A percentile compares a stretch with the other conserved stretches of the same genome.
Evolutionary conservation across 2,113 vertebrate genomes (phyloP).

Genomic region (Sturnira hondurensis): DNA sequence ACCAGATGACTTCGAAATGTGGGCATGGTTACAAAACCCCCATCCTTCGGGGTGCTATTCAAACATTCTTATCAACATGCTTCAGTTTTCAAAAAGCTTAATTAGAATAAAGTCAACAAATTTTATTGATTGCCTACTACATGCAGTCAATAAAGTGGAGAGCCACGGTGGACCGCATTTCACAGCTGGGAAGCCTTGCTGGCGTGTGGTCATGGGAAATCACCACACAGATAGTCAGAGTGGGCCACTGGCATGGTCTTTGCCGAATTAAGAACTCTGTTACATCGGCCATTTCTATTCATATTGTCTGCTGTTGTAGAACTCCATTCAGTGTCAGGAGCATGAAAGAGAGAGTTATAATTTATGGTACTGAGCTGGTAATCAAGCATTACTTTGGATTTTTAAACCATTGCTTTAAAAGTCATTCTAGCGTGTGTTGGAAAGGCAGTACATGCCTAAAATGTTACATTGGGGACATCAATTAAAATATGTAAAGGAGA

Average conservation of each 20-base stretch:
- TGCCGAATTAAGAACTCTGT: neutral
- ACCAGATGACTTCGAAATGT: slow-evolving; percentile 60
- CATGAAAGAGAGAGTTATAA: neutral
- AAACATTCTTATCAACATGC: slow-evolving; percentile 54
- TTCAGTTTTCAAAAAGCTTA: slow-evolving; percentile 58
- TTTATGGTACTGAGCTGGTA: neutral
- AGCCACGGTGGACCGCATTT: neutral
- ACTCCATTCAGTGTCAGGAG: slow-evolving; percentile 6
- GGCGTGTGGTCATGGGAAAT: neutral
- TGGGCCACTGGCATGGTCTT: neutral
- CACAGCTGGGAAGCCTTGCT: neutral
- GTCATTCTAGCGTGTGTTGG: slow-evolving; percentile 21
- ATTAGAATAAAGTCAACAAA: slow-evolving; percentile 60
- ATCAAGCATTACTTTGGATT: slow-evolving; percentile 36
- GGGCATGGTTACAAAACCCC: slow-evolving; percentile 48
- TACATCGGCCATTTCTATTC: neutral
- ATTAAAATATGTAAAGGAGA: slow-evolving; percentile 53
- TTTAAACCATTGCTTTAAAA: slow-evolving; percentile 45
- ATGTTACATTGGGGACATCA: neutral
- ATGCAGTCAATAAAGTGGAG: slow-evolving; percentile 18
- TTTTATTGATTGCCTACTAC: slow-evolving; percentile 56
- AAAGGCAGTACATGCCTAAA: slow-evolving; percentile 26
- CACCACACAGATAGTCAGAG: neutral
- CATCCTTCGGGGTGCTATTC: slow-evolving; percentile 1
- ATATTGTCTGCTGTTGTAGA: neutral